Evolutionary conservation across 2,113 vertebrate species (phyloP).

Genomic region (Synchiropus splendidus): DNA sequence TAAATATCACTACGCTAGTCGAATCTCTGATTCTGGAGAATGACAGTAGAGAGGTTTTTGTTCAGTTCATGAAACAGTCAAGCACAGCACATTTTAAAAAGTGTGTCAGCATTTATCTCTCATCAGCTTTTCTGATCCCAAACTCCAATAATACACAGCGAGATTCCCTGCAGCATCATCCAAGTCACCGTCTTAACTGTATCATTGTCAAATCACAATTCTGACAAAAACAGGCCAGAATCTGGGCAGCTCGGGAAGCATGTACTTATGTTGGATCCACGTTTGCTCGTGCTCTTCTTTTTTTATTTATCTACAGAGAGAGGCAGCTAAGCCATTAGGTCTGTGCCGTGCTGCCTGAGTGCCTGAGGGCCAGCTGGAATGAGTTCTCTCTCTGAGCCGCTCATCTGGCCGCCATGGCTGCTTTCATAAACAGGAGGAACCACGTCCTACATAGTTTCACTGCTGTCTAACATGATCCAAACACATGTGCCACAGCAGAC

Average conservation of each 20-base stretch:
- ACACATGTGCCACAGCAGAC: conserved; percentile 62
- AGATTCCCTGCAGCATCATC: too few relatives aligned
- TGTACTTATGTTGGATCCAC: conserved; percentile 30
- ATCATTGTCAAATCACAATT: conserved; percentile 22
- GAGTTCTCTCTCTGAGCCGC: conserved; percentile 52
- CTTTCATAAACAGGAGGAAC: conserved; percentile 67
- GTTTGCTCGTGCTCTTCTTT: conserved; percentile 38
- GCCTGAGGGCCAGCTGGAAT: conserved; percentile 65
- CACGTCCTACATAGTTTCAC: conserved; percentile 66
- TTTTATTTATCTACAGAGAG: conserved; percentile 43
- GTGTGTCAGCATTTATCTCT: too few relatives aligned
- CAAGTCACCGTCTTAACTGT: conserved; percentile 11
- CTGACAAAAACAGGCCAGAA: conserved; percentile 24
- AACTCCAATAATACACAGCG: too few relatives aligned
- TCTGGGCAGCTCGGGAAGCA: conserved; percentile 35
- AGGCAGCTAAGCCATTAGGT: conserved; percentile 42
- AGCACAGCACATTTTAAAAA: too few relatives aligned
- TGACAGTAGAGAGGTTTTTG: too few relatives aligned
- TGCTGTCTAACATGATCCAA: conserved; percentile 69
- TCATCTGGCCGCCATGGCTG: conserved; percentile 64
- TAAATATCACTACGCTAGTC: too few relatives aligned
- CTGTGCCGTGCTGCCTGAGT: conserved; percentile 39
- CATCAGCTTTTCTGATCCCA: too few relatives aligned
- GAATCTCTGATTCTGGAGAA: too few relatives aligned
- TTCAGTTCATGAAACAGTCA: too few relatives aligned